These are phyloP conservation scores for Malacosoma neustria DNA, from an alignment of 2,888 invertebrate genomes.

Conservation along the genomic window DNA sequence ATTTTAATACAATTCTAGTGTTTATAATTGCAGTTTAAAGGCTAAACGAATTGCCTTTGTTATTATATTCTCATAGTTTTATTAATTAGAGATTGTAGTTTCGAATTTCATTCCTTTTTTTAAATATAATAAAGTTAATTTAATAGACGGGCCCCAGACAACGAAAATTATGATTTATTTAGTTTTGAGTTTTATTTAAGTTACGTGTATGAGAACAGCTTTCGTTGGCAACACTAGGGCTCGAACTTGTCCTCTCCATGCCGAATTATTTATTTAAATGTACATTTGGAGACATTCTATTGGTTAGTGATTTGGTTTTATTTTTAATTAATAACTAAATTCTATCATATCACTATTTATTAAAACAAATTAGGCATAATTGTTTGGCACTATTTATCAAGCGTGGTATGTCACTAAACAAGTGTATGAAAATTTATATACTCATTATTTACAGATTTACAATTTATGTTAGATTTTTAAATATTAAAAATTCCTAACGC, in stretches of 20 bases:
- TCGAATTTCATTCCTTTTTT: constrained; percentile 26
- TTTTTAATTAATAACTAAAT: constrained; percentile 15
- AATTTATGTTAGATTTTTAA: too few species aligned
- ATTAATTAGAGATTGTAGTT: constrained; percentile 19
- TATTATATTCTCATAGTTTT: constrained; percentile 22
- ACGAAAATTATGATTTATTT: constrained; percentile 25
- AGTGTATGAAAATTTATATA: constrained; percentile 15
- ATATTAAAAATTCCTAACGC: too few species aligned
- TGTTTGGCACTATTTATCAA: constrained; percentile 28
- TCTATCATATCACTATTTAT: constrained; percentile 44
- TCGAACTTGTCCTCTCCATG: constrained; percentile 34
- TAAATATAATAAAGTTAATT: constrained; percentile 9
- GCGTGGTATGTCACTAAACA: constrained; percentile 36
- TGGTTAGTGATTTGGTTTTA: constrained; percentile 34
- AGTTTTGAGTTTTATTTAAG: background rate
- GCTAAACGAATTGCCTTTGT: constrained; percentile 38
- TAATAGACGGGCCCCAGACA: constrained; percentile 26
- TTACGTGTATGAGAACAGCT: background rate
- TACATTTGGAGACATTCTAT: constrained; percentile 17
- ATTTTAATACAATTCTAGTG: constrained; percentile 30
- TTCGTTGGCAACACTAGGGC: constrained; percentile 9
- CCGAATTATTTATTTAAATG: constrained; percentile 39
- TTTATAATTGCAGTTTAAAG: constrained; percentile 22
- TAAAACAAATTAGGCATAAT: constrained; percentile 27
- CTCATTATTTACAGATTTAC: too few species aligned